Conservation (phyloP, 2,888 invertebrate species). For the Sphinx pinastri region DNA sequence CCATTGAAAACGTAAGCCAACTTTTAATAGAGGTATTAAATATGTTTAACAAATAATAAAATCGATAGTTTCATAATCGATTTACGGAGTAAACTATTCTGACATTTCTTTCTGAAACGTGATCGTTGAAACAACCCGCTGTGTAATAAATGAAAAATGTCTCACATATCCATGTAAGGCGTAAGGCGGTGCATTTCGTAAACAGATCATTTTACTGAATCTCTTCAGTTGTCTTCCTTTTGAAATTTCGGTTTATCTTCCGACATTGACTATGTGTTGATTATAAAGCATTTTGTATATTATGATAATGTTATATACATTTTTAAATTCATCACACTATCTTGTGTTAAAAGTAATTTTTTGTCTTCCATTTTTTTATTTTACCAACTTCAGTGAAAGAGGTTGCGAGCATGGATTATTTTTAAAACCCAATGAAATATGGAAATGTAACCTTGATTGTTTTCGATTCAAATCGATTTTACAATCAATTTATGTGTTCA, state of each 20-base stretch:
- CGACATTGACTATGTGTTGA: slow-evolving; percentile 2
- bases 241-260: slow-evolving; percentile 2
- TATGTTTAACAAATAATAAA: not conserved
- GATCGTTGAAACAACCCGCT: not conserved
- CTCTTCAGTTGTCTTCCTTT: slow-evolving; percentile 28
- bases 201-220: slow-evolving; percentile 33
- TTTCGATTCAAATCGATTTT: slow-evolving; percentile 11
- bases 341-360: slow-evolving; percentile 27
- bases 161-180: not conserved
- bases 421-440: slow-evolving; percentile 8
- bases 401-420: not conserved
- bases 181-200: slow-evolving; percentile 21
- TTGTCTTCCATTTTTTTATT: slow-evolving; percentile 46
- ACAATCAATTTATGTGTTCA: slow-evolving; percentile 15
- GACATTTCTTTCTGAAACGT: slow-evolving; percentile 30
- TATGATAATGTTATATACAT: slow-evolving; percentile 18
- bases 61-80: not conserved
- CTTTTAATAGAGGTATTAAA: not conserved
- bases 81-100: slow-evolving; percentile 21
- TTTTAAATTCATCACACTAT: slow-evolving; percentile 18
- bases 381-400: slow-evolving; percentile 23
- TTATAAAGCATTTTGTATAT: slow-evolving; percentile 23
- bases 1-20: not conserved
- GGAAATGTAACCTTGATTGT: not conserved
- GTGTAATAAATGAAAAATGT: not conserved